Percentiles rank a stretch among this genome's conserved stretches.
Evolutionary conservation across 2,797 vertebrate species (phyloP).

Genomic region (Scolopax bukidnonensis): DNA sequence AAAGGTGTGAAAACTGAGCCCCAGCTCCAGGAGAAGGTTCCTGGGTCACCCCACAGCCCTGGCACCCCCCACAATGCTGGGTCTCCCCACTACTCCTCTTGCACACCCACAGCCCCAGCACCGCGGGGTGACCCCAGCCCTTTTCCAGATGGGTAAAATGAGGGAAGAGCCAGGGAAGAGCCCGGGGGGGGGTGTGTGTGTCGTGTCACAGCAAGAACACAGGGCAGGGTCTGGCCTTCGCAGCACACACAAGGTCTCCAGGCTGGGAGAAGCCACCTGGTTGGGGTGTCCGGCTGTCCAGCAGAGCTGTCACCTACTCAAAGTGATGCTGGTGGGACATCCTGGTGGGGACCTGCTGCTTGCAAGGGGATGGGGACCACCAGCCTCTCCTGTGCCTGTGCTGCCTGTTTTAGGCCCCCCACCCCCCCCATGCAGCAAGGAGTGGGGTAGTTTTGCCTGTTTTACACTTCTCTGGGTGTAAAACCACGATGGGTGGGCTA

Average conservation of each 20-base stretch:
- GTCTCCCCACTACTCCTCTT: neutral
- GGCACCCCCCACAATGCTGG: too few relatives aligned
- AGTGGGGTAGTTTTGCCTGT: neutral
- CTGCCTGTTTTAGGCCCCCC: neutral
- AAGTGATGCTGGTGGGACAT: neutral
- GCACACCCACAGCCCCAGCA: neutral
- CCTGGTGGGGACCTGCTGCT: accelerated
- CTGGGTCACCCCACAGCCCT: too few relatives aligned
- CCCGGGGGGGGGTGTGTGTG: too few relatives aligned
- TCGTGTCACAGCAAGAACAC: too few relatives aligned
- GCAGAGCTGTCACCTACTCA: accelerated
- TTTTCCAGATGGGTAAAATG: neutral
- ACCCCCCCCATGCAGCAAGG: too few relatives aligned
- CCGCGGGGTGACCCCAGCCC: too few relatives aligned
- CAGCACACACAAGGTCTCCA: too few relatives aligned
- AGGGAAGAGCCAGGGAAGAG: neutral
- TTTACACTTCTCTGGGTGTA: neutral
- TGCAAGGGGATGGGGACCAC: neutral
- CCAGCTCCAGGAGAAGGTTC: neutral
- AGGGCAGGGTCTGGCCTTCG: too few relatives aligned
- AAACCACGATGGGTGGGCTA: accelerated
- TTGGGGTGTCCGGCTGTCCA: neutral
- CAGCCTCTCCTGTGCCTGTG: accelerated
- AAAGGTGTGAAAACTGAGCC: neutral
- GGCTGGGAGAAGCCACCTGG: neutral